Evolutionary conservation across 1,140 invertebrate species (phyloP).

Genomic region (Drosophila biarmipes): DNA sequence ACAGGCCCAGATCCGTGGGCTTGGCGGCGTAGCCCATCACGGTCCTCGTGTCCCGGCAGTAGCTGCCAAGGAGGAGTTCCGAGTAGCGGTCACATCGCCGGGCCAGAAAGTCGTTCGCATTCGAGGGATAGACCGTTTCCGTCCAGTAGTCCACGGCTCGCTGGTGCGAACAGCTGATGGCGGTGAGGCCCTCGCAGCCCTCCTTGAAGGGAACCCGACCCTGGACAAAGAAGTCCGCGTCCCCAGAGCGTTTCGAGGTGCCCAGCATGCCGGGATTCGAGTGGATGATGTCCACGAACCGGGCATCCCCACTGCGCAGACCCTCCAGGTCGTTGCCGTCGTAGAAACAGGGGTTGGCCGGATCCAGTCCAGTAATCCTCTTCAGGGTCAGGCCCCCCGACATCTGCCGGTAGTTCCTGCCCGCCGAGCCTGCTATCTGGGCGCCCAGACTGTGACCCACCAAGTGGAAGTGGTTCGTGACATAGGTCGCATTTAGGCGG

Average conservation of each 20-base stretch:
- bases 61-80: constrained; percentile 14
- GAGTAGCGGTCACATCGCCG: constrained; percentile 6
- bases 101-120: constrained; percentile 40
- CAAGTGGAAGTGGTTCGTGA: constrained; percentile 58
- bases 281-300: constrained; percentile 89
- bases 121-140: constrained; percentile 85
- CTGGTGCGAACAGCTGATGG: constrained; percentile 87
- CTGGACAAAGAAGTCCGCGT: constrained; percentile 90
- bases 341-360: constrained; percentile 88
- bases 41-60: not conserved
- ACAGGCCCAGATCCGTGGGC: constrained; percentile 31
- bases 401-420: constrained; percentile 72
- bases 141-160: constrained; percentile 87
- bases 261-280: constrained; percentile 89
- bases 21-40: constrained; percentile 59
- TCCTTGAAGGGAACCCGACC: constrained; percentile 39
- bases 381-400: constrained; percentile 50
- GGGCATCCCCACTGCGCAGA: constrained; percentile 85
- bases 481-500: constrained; percentile 41
- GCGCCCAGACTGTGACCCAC: constrained; percentile 84
- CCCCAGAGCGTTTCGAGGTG: constrained; percentile 72
- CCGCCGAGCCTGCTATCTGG: constrained; percentile 85
- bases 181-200: constrained; percentile 67
- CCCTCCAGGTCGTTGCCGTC: constrained; percentile 84
- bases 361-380: constrained; percentile 88